Evolutionary conservation across 2,113 vertebrate genomes (phyloP), one percentile per base, ranked within the genome.

Genomic region (Eclectus roratus): DNA sequence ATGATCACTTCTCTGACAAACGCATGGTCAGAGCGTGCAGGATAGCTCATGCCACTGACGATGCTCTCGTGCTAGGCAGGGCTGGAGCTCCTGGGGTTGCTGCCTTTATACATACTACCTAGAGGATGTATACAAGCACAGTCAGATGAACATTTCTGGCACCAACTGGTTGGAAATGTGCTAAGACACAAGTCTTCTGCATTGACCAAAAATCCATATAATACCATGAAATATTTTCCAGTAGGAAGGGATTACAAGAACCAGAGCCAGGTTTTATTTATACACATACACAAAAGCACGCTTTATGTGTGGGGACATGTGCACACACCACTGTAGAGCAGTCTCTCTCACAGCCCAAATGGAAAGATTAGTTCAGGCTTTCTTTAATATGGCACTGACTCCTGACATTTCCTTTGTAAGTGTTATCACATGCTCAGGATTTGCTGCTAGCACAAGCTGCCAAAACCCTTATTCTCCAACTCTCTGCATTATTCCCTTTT

Each of bases 331-430:
- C 76, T 37, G 33, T 24, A 37, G 28, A 71, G 60, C 68, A 68
- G 60, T 13, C 61, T 91, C 33, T 79, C 80, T 66, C 58, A 46
- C 16, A 71, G 72, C n/a, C 31, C 69, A 81, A 71, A 86, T 3
- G 19, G 85, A 80, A 93, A 84, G 82, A 96, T 93, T 68, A 79
- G 72, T 84, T 94, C 80, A 65, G 85, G 80, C 68, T 92, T 93
- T 80, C 84, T 85, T 91, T 79, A 43, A 39, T 11, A 69, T 17
- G 25, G 25, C 88, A 56, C 56, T 0, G 8, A 41, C 39, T 90
- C 56, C 91, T 71, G 88, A 89, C 83, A 72, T 17, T 49, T 78
- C 70, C 85, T 92, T 86, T 76, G 19, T 60, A 41, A 50, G 46
- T 31, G 31, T 29, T 88, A 94, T 70, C 88, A 13, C 5, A 35